Evolutionary conservation across 2,888 invertebrate species (phyloP).

Genomic region (Serripes groenlandicus): DNA sequence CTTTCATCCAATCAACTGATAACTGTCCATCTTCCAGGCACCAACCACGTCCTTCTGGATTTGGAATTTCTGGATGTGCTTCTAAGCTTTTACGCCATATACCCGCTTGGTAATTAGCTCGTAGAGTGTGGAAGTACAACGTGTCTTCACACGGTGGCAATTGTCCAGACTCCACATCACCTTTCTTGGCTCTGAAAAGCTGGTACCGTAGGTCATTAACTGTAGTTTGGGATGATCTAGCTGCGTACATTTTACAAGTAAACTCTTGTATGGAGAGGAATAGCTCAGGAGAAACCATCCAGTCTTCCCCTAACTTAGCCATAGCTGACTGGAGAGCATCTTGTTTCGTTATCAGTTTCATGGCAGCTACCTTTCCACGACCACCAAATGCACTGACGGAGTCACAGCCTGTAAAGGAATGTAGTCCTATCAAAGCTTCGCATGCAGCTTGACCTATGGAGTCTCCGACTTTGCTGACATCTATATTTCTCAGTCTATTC

Average conservation of each 20-base stretch:
- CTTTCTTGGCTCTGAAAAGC: constrained; percentile 50
- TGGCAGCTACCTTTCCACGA: neutral
- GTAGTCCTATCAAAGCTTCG: no score
- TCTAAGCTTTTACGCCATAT: constrained; percentile 50
- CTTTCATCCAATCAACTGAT: constrained; percentile 36
- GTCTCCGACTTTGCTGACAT: no score
- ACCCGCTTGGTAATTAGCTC: constrained; percentile 67
- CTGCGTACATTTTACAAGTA: constrained; percentile 53
- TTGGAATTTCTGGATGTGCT: neutral
- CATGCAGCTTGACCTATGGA: no score
- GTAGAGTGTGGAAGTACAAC: constrained; percentile 21
- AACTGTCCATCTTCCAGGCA: neutral
- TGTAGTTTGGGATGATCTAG: neutral
- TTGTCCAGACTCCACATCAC: constrained; percentile 38
- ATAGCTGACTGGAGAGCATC: constrained; percentile 4
- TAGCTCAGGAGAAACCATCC: constrained; percentile 40
- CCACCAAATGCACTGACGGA: neutral
- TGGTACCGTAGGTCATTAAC: constrained; percentile 54
- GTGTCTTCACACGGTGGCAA: constrained; percentile 53
- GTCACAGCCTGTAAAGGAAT: no score
- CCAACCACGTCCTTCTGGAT: neutral
- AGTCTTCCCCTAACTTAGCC: constrained; percentile 33
- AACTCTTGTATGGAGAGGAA: constrained; percentile 35
- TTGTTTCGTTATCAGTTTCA: neutral
- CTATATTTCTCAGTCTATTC: no score